These are phyloP conservation scores for Bacillus rossius DNA, from an alignment of 1,140 invertebrate genomes.

Conservation along the genomic window DNA sequence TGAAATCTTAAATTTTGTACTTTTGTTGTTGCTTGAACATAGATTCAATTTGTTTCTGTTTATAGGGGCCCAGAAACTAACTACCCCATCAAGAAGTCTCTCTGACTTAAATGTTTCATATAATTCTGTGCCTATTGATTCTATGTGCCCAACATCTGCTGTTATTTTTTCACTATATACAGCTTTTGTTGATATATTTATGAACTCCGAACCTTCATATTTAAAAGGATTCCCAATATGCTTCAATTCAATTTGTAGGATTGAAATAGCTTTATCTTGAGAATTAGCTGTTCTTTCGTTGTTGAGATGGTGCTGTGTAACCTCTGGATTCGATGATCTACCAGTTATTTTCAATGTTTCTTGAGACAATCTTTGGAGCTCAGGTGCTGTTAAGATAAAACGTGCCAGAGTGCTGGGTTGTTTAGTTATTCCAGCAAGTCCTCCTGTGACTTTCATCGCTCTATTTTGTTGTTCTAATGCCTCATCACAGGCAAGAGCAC, in stretches of 20 bases:
- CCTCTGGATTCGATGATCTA: not conserved
- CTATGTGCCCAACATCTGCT: not conserved
- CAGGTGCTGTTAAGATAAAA: slow-evolving; percentile 9
- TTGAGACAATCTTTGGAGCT: not conserved
- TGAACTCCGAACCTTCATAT: not conserved
- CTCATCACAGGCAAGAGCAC: too few species aligned
- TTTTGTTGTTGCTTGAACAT: not conserved
- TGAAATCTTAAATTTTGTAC: not conserved
- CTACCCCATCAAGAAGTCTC: not conserved
- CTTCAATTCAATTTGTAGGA: not conserved
- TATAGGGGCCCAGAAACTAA: not conserved
- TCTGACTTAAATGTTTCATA: slow-evolving; percentile 2
- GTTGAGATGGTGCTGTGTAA: not conserved
- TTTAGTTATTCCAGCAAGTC: not conserved
- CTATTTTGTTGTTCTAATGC: not conserved
- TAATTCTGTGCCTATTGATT: not conserved
- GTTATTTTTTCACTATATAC: not conserved
- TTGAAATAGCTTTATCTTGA: not conserved
- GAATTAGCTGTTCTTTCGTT: not conserved
- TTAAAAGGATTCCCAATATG: slow-evolving; percentile 3
- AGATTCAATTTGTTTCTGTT: not conserved
- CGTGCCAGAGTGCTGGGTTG: not conserved
- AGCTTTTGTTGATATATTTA: slow-evolving; percentile 2
- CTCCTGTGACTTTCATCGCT: slow-evolving; percentile 6
- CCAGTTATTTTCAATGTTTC: not conserved